These are phyloP conservation scores for Calyptomena viridis DNA, from an alignment of 2,113 vertebrate species.

Conservation along the genomic window DNA sequence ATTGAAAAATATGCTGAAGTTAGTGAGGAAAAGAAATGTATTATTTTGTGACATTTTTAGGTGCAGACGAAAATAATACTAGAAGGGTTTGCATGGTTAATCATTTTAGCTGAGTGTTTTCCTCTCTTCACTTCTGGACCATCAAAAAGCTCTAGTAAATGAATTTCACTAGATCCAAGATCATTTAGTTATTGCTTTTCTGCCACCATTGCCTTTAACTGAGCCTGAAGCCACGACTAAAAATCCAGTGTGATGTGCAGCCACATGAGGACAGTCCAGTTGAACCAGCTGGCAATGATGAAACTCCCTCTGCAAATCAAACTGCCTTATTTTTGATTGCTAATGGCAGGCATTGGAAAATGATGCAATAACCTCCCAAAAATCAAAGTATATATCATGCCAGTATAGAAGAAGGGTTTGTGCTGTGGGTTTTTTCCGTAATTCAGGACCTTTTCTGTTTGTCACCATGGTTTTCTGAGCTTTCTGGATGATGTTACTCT, in stretches of 20 bases:
- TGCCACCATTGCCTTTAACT: not conserved
- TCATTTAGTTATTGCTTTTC: not conserved
- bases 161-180: not conserved
- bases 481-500: not conserved
- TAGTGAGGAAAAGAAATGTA: constrained; percentile 2
- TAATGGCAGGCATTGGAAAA: not conserved
- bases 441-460: not conserved
- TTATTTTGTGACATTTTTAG: constrained; percentile 12
- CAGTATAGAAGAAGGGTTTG: not conserved
- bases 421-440: not conserved
- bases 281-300: not conserved
- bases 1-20: not conserved
- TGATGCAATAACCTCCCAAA: not conserved
- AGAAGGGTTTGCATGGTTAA: not conserved
- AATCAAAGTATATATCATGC: not conserved
- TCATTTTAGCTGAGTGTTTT: constrained; percentile 22
- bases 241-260: not conserved
- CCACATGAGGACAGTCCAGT: not conserved
- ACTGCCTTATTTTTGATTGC: not conserved
- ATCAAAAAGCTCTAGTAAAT: constrained; percentile 1
- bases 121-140: not conserved
- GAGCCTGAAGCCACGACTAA: not conserved
- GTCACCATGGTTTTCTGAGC: accelerated
- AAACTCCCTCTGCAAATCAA: not conserved
- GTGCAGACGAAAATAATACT: not conserved